Evolutionary conservation across 2,888 invertebrate genomes (phyloP).

Genomic region (Augochlorella aurata): DNA sequence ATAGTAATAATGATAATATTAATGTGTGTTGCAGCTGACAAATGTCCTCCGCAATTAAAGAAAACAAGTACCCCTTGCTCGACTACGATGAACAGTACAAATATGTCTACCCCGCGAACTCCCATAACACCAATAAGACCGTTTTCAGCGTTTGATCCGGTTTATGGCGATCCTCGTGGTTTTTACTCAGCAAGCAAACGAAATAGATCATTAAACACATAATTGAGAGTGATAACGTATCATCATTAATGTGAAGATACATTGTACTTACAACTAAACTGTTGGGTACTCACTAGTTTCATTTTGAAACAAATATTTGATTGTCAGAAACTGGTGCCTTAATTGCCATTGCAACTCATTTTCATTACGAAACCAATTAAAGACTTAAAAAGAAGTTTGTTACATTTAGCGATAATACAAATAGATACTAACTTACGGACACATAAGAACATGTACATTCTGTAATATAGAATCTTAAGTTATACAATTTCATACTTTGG

Average conservation of each 20-base stretch:
- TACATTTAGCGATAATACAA: slow-evolving; percentile 1
- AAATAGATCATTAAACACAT: slow-evolving; percentile 57
- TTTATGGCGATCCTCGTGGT: slow-evolving; percentile 76
- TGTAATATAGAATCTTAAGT: slow-evolving; percentile 53
- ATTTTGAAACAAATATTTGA: slow-evolving; percentile 21
- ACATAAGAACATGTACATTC: slow-evolving; percentile 50
- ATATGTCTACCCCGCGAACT: slow-evolving; percentile 71
- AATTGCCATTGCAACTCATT: slow-evolving; percentile 29
- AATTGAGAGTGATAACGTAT: background rate
- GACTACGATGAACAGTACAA: slow-evolving; percentile 67
- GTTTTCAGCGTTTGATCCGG: slow-evolving; percentile 76
- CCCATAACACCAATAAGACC: slow-evolving; percentile 74
- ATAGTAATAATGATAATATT: slow-evolving; percentile 6
- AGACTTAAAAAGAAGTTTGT: slow-evolving; percentile 9
- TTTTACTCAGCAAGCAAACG: slow-evolving; percentile 72
- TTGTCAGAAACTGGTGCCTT: slow-evolving; percentile 48
- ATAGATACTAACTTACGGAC: slow-evolving; percentile 19
- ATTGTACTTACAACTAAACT: slow-evolving; percentile 28
- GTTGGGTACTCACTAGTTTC: slow-evolving; percentile 18
- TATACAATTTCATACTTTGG: slow-evolving; percentile 36
- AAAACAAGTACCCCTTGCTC: slow-evolving; percentile 68
- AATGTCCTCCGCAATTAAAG: slow-evolving; percentile 76
- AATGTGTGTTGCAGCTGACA: slow-evolving; percentile 71
- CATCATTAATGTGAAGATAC: slow-evolving; percentile 5
- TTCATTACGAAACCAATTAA: slow-evolving; percentile 24